Base-by-base conservation (phyloP, 2,797 vertebrate genomes). In the Luscinia luscinia region DNA sequence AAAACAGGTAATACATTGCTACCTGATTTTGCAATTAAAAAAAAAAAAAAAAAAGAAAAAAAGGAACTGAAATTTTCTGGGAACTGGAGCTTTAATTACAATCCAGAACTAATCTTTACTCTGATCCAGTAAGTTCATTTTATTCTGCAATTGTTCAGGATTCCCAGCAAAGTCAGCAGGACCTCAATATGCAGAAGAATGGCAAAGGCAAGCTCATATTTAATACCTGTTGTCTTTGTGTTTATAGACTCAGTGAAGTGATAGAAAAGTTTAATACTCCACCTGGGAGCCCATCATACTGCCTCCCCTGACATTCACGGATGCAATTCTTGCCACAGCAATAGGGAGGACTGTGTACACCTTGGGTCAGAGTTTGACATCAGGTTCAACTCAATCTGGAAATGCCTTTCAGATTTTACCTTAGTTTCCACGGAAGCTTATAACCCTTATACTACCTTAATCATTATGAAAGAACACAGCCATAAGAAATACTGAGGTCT, bases 1-100 rank as follows among this genome's bases (percentile, higher is more conserved):
- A 90, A 94, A 69, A 61, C 34, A 92, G 89, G 28, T 45, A 74
- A 84, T 67, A 85, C 66, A 84, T 45, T 87, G 61, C 45, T 63
- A 73, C 34, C 6, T 49, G 26, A 68, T 62, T 86, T 38, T 61
- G 32, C 1, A 49, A 72, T 27, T 21, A 0, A 11, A 9, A 52
- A 38, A 30, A 17, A 13, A 41, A 10, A 23, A 34, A n/a, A 13
- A n/a, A 12, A 26, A 17, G 9, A 11, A 3, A 11, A 9, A 18
- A 21, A 5, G 2, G 4, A 84, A 48, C 45, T 32, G 32, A 23
- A 68, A 40, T 45, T 67, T 84, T 68, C 40, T 72, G 46, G 5
- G 3, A 86, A 43, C 40, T 34, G 30, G 22, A 80, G 38, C 59
- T 66, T 77, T 73, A 93, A 81, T 80, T 61, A 40, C 27, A 70